Percentiles rank a stretch among this genome's conserved stretches.
These are phyloP conservation scores for Diprion similis DNA, from an alignment of 1,140 invertebrate species.

Conservation along the genomic window DNA sequence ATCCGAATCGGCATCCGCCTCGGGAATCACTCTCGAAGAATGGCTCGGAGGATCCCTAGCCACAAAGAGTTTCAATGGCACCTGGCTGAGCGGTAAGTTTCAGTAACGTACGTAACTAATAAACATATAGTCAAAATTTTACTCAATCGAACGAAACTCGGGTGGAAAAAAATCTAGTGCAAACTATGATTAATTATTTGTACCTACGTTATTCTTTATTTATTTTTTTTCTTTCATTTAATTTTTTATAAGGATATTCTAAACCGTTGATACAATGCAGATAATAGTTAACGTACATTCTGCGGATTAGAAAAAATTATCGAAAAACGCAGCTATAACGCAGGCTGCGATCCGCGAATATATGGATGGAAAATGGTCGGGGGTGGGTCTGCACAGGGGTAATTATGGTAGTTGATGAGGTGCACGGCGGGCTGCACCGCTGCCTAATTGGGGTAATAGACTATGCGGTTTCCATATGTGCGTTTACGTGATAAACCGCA, in stretches of 20 bases:
- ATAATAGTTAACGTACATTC: too few species aligned
- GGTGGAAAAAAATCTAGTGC: too few species aligned
- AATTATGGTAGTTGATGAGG: constrained; percentile 56
- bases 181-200: too few species aligned
- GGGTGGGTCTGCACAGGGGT: constrained; percentile 24
- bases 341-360: constrained; percentile 25
- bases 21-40: constrained; percentile 54
- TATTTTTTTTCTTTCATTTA: too few species aligned
- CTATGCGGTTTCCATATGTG: constrained; percentile 35
- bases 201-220: too few species aligned
- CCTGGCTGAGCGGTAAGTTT: constrained; percentile 58
- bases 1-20: constrained; percentile 33
- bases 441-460: constrained; percentile 47
- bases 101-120: not conserved
- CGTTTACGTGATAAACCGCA: too few species aligned
- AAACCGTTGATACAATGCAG: too few species aligned
- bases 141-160: too few species aligned
- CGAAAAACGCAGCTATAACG: constrained; percentile 27
- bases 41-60: constrained; percentile 54
- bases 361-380: not conserved
- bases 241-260: too few species aligned
- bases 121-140: too few species aligned
- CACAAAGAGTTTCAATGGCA: constrained; percentile 59
- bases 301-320: too few species aligned
- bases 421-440: constrained; percentile 46